phyloP scores from a whole-genome alignment of 2,113 vertebrate species.

The Coregonus clupeaformis region DNA sequence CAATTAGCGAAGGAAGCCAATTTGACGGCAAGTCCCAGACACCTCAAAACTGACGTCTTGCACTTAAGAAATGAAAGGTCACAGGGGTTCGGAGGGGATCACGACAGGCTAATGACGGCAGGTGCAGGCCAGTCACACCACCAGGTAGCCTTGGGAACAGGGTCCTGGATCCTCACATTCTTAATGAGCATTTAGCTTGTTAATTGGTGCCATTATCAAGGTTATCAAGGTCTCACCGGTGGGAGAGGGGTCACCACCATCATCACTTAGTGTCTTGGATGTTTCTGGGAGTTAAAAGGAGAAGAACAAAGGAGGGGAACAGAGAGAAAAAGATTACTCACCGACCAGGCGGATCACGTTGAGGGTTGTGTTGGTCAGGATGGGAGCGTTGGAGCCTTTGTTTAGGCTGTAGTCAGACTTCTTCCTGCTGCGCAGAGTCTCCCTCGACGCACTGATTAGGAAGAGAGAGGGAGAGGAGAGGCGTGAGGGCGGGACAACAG shows the following conservation, averaged over 20 bases:
- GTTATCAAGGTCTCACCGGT: conserved; percentile 23
- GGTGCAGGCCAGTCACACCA: conserved; percentile 46
- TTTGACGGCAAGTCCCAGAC: not conserved
- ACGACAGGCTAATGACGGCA: conserved; percentile 48
- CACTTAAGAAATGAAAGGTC: conserved; percentile 32
- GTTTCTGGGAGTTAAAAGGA: conserved; percentile 11
- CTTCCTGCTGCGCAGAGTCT: conserved; percentile 89
- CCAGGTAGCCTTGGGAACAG: not conserved
- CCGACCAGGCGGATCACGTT: conserved; percentile 97
- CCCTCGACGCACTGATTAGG: conserved; percentile 82
- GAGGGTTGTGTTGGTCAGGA: conserved; percentile 96
- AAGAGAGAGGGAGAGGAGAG: conserved; percentile 34
- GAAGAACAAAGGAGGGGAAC: not conserved
- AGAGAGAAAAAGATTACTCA: conserved; percentile 69
- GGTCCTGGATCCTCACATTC: conserved; percentile 4
- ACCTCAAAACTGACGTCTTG: conserved; percentile 14
- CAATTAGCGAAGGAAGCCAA: not conserved
- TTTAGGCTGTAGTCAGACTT: conserved; percentile 93
- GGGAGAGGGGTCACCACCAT: conserved; percentile 10
- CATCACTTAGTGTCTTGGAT: conserved; percentile 10
- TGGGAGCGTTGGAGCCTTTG: conserved; percentile 92
- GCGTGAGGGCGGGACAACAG: not conserved
- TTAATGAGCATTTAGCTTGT: conserved; percentile 31
- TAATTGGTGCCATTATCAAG: conserved; percentile 55
- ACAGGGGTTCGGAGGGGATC: conserved; percentile 24